Conservation (phyloP, 2,797 vertebrate species). For the Rhinichthys osculus region DNA sequence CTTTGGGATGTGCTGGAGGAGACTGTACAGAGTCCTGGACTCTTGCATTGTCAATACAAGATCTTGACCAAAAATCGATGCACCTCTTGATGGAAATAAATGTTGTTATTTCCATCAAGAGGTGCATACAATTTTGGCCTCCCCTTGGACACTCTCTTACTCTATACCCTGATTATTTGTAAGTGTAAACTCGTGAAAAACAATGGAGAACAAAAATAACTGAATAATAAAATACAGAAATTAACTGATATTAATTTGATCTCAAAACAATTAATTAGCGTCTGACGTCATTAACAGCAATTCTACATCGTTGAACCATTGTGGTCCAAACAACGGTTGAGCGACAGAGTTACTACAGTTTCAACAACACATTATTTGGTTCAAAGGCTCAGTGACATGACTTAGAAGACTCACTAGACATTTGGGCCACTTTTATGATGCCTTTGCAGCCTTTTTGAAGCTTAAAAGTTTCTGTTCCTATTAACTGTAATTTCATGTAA, state of each 20-base stretch:
- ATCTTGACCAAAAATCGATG: too few relatives aligned
- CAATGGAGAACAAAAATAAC: not conserved
- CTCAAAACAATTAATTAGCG: not conserved
- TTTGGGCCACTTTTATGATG: not conserved
- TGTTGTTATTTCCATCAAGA: too few relatives aligned
- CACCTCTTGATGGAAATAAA: too few relatives aligned
- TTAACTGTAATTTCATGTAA: conserved; percentile 7
- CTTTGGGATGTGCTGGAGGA: too few relatives aligned
- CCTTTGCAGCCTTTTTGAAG: not conserved
- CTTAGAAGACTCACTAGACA: not conserved
- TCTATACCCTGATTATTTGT: too few relatives aligned
- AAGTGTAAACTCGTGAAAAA: not conserved
- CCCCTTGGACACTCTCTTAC: too few relatives aligned
- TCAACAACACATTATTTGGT: not conserved
- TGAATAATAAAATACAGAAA: too few relatives aligned
- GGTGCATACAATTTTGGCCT: too few relatives aligned
- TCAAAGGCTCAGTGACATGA: not conserved
- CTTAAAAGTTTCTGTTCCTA: not conserved
- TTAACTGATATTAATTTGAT: not conserved
- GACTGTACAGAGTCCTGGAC: too few relatives aligned
- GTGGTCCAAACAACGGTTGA: not conserved
- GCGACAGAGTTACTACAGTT: not conserved
- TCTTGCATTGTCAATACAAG: too few relatives aligned
- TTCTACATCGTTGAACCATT: not conserved
- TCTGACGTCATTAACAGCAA: not conserved